phyloP scores from a whole-genome alignment of 2,113 vertebrate species.

The Blennius ocellaris region DNA sequence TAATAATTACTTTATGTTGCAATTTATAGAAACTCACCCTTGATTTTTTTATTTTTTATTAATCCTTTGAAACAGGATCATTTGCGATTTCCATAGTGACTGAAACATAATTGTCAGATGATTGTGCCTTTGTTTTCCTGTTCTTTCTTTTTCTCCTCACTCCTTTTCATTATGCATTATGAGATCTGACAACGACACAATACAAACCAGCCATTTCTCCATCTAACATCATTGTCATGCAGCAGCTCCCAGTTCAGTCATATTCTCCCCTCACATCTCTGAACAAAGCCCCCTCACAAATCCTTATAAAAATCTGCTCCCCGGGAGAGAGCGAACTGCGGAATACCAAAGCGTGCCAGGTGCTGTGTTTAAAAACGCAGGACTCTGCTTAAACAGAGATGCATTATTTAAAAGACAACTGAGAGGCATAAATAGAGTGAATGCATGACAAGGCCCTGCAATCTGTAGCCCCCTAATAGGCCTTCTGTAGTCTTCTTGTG shows the following conservation, averaged over 20 bases:
- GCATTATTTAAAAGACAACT: slow-evolving; percentile 80
- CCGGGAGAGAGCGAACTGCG: slow-evolving; percentile 54
- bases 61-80: background rate
- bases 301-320: slow-evolving; percentile 65
- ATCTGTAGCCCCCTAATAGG: slow-evolving; percentile 69
- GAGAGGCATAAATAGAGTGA: slow-evolving; percentile 74
- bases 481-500: slow-evolving; percentile 64
- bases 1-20: background rate
- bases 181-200: slow-evolving; percentile 46
- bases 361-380: slow-evolving; percentile 61
- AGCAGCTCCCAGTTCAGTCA: slow-evolving; percentile 61
- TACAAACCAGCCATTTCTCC: slow-evolving; percentile 48
- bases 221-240: slow-evolving; percentile 70
- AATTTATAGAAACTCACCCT: background rate
- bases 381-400: slow-evolving; percentile 68
- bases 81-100: background rate
- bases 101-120: slow-evolving; percentile 17
- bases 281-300: slow-evolving; percentile 70
- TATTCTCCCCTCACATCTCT: slow-evolving; percentile 69
- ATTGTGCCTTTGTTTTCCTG: slow-evolving; percentile 17
- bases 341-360: slow-evolving; percentile 70
- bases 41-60: background rate
- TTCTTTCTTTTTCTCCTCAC: background rate
- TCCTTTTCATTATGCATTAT: slow-evolving; percentile 41
- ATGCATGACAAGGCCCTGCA: slow-evolving; percentile 71